Evolutionary conservation across 2,113 vertebrate species (phyloP).

Genomic region (Rhinogobius similis): DNA sequence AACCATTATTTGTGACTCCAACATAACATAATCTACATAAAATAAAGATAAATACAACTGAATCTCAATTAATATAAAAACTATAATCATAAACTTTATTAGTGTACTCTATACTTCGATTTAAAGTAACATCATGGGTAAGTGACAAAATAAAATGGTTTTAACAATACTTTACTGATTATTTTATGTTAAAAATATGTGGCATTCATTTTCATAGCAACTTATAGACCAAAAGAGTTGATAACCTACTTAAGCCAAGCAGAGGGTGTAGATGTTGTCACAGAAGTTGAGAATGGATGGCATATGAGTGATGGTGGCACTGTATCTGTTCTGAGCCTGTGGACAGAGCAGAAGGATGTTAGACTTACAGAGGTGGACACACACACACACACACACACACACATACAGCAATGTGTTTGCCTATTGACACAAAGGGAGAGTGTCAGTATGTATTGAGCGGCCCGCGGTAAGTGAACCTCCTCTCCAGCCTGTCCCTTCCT

Average conservation of each 20-base stretch:
- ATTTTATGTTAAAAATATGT: background rate
- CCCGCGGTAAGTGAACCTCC: slow-evolving; percentile 68
- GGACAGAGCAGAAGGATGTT: slow-evolving; percentile 20
- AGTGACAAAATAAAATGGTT: background rate
- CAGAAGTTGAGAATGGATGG: slow-evolving; percentile 26
- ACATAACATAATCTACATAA: too few relatives aligned
- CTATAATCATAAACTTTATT: too few relatives aligned
- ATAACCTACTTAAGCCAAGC: background rate
- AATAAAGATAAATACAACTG: background rate
- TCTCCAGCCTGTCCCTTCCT: slow-evolving; percentile 57
- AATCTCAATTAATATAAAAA: too few relatives aligned
- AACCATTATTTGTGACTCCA: too few relatives aligned
- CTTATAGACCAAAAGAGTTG: background rate
- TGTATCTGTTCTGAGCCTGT: slow-evolving; percentile 32
- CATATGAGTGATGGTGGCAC: slow-evolving; percentile 25
- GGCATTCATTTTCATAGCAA: background rate
- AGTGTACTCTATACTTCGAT: too few relatives aligned
- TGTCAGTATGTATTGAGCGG: slow-evolving; percentile 77
- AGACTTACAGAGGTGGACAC: slow-evolving; percentile 46
- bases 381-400: slow-evolving; percentile 21
- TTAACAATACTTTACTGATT: background rate
- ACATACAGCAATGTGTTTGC: slow-evolving; percentile 40
- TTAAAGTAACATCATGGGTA: too few relatives aligned
- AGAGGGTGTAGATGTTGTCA: slow-evolving; percentile 20
- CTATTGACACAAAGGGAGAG: slow-evolving; percentile 72